Evolutionary conservation across 1,140 invertebrate species (phyloP).

Genomic region (Druon quercuslanigerum): DNA sequence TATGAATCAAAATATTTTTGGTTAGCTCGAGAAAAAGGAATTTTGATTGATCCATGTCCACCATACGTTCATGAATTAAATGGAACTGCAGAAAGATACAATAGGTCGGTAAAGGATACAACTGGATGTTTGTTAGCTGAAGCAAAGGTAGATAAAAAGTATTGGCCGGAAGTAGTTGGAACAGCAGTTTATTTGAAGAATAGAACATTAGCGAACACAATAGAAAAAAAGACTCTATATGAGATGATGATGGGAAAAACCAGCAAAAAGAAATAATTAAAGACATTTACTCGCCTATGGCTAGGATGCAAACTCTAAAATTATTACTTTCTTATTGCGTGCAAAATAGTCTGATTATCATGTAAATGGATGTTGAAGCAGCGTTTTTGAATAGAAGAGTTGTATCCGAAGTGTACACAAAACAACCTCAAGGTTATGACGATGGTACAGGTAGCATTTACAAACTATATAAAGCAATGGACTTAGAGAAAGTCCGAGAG

Average conservation of each 20-base stretch:
- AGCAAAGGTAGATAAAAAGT: constrained; percentile 44
- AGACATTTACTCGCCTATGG: too few relatives aligned
- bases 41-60: too few relatives aligned
- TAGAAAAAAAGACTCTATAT: constrained; percentile 55
- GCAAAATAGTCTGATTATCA: too few relatives aligned
- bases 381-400: background rate
- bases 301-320: too few relatives aligned
- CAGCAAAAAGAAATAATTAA: too few relatives aligned
- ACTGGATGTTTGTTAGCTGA: constrained; percentile 54
- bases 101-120: too few relatives aligned
- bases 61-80: too few relatives aligned
- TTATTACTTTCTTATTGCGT: too few relatives aligned
- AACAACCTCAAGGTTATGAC: background rate
- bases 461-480: background rate
- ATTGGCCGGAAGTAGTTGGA: constrained; percentile 51
- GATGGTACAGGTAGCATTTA: background rate
- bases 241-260: constrained; percentile 55
- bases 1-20: too few relatives aligned
- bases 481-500: background rate
- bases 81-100: too few relatives aligned
- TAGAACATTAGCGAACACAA: constrained; percentile 42
- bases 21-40: constrained; percentile 10
- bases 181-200: constrained; percentile 33
- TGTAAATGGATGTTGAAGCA: too few relatives aligned
- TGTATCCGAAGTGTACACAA: background rate